Evolutionary conservation across 1,140 invertebrate genomes (phyloP), one percentile per base, ranked within the genome.

Genomic region (Trichogramma pretiosum): DNA sequence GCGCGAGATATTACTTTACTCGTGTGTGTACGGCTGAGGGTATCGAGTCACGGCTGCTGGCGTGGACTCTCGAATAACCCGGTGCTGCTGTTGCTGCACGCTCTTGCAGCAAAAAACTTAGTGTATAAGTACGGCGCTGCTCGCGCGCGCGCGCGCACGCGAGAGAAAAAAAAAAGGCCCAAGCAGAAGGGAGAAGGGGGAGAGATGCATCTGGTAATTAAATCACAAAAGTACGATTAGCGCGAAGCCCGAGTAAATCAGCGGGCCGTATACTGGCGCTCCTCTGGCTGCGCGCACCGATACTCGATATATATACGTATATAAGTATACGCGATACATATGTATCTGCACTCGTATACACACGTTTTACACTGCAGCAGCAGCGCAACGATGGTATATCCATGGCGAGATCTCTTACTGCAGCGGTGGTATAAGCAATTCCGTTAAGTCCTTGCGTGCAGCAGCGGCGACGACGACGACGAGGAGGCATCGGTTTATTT

Each of bases 161-260:
- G 28, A 42, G 33, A 32, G 38, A 2, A 28, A 8, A 11, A 22
- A 9, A 22, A 13, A 4, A 21, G 13, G 5, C 21, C 26, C 18
- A 28, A 11, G 11, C 4, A 13, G 17, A n/a, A 14, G 11, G 17
- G 16, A n/a, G n/a, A n/a, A n/a, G n/a, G 5, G 24, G 21, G 28
- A 18, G 44, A 21, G 24, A 48, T 42, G 13, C 26, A 48, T 17
- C 46, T 23, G 32, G 47, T 18, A 49, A 49, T 49, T 49, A 49
- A 48, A 49, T 43, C 47, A 43, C 39, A 19, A 17, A 16, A 11
- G 24, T n/a, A n/a, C 47, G 47, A 49, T 49, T 49, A 49, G 47
- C 40, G 32, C 30, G 46, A 41, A 11, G 28, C 38, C 7, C 28
- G 32, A 10, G 19, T 44, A 44, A 42, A 32, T 42, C 39, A 30